A percentile compares a stretch with the other conserved stretches of the same genome.
Conservation (phyloP, 2,113 vertebrate species). For the Aldabrachelys gigantea region DNA sequence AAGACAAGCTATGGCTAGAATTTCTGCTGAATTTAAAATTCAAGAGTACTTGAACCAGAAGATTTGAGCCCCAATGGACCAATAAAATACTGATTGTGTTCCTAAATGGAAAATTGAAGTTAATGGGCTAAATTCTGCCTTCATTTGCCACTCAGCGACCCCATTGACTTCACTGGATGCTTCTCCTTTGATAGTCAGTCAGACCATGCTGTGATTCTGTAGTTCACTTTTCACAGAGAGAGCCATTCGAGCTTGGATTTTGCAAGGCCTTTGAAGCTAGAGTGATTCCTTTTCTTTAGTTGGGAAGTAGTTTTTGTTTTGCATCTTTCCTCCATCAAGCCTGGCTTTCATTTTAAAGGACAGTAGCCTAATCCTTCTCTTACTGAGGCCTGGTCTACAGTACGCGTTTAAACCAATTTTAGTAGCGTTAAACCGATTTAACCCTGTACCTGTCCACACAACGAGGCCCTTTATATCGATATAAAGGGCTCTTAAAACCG, state of each 20-base stretch:
- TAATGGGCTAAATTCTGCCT: background rate
- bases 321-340: background rate
- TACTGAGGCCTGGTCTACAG: background rate
- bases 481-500: too few species aligned
- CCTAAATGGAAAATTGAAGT: background rate
- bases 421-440: too few species aligned
- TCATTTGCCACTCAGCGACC: background rate
- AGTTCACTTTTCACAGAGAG: background rate
- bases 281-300: background rate
- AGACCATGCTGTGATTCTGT: background rate
- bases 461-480: too few species aligned
- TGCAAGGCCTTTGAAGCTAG: background rate
- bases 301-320: background rate
- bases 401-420: too few species aligned
- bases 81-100: background rate
- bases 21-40: background rate
- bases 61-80: background rate
- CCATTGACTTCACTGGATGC: background rate
- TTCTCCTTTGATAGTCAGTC: background rate
- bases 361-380: background rate
- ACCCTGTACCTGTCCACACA: too few species aligned
- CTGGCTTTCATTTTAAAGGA: background rate
- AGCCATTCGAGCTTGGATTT: background rate
- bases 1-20: background rate
- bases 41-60: background rate